phyloP scores from a whole-genome alignment of 2,113 vertebrate genomes.

The Myotis yumanensis region DNA sequence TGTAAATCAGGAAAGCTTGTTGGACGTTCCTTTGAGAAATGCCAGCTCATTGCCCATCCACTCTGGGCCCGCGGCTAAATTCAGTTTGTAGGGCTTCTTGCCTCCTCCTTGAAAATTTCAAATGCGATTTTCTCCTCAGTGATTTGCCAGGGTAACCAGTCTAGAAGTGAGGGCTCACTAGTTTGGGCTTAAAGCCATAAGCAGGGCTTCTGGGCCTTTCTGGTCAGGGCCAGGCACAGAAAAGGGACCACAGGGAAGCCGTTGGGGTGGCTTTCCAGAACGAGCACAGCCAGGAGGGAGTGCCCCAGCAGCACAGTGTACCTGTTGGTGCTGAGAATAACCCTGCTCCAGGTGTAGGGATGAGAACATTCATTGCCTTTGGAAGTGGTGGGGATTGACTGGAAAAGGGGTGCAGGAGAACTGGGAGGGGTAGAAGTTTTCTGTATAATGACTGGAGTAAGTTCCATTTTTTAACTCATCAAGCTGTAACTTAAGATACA shows the following conservation, averaged over 20 bases:
- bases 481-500: background rate
- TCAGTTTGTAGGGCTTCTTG: background rate
- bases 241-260: background rate
- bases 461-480: background rate
- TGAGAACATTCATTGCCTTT: background rate
- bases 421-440: too few relatives aligned
- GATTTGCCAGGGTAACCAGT: background rate
- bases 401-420: background rate
- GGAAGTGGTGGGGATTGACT: background rate
- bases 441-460: background rate
- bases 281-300: background rate
- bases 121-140: background rate
- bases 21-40: slow-evolving; percentile 50
- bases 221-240: background rate
- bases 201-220: background rate
- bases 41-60: slow-evolving; percentile 45
- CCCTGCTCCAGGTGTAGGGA: background rate
- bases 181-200: background rate
- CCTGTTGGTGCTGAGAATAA: background rate
- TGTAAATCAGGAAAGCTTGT: slow-evolving; percentile 70
- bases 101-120: background rate
- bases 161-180: background rate
- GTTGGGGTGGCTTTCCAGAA: background rate
- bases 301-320: background rate
- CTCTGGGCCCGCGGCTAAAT: slow-evolving; percentile 11